Evolutionary conservation across 2,888 invertebrate species (phyloP), one percentile per base, ranked within the genome.

Genomic region (Caenorhabditis afra): DNA sequence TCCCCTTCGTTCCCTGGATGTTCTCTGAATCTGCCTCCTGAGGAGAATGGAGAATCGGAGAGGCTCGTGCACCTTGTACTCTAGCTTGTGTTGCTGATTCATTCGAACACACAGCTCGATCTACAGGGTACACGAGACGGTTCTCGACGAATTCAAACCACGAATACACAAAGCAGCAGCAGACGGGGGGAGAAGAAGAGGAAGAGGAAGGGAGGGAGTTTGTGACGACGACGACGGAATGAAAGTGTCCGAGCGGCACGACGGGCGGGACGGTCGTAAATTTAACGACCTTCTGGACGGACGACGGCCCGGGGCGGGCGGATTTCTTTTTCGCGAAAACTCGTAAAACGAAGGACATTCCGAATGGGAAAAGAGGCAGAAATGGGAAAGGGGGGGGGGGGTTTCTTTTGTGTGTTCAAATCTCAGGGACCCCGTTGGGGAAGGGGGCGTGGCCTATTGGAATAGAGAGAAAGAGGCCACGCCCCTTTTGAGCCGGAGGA

Each of bases 21-120:
- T n/a, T n/a, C n/a, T n/a, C n/a, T n/a, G n/a, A n/a, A n/a, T n/a
- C n/a, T n/a, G n/a, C n/a, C n/a, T n/a, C n/a, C n/a, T n/a, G n/a
- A 29, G 7, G 7, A 29, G 29, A 7, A 29, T 29, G 29, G 29
- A 29, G 29, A 7, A 29, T 29, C 4, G 29, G 7, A 29, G 29
- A 29, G 29, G 3, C 49, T 71, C 78, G 68, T 78, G 59, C 66
- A 78, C 78, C 78, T 47, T 62, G 71, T 62, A 66, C 50, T 71
- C 71, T 78, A 78, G 78, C 78, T 18, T 66, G 78, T 78, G 78
- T 55, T 41, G 52, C 29, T 29, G 52, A 10, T n/a, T 20, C 14
- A 39, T 41, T 44, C 39, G 35, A 57, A 78, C 78, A 78, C 78
- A 78, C 78, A 78, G 78, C 78, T 78, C 78, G 71, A 78, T 78